Conservation (phyloP, 2,888 invertebrate genomes). For the Temnothorax unifasciatus region DNA sequence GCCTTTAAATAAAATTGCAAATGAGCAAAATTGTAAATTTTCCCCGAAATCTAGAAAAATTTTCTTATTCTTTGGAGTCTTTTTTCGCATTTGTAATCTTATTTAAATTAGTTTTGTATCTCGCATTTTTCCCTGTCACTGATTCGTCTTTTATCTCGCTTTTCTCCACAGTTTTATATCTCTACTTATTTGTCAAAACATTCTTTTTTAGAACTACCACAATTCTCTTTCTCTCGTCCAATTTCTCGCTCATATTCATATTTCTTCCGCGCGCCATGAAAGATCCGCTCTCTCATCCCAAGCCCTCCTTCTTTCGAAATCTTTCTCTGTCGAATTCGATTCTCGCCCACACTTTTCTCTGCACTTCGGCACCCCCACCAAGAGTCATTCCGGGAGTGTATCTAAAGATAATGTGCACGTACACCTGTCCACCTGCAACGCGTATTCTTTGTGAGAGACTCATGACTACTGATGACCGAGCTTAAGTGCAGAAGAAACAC, state of each 20-base stretch:
- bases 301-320: slow-evolving; percentile 24
- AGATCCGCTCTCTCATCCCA: slow-evolving; percentile 18
- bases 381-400: slow-evolving; percentile 72
- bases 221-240: not conserved
- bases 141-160: not conserved
- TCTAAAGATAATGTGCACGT: slow-evolving; percentile 74
- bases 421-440: slow-evolving; percentile 66
- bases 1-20: not conserved
- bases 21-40: not conserved
- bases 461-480: slow-evolving; percentile 28
- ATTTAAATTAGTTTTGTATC: not conserved
- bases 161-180: not conserved
- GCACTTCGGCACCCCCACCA: slow-evolving; percentile 47
- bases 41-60: not conserved
- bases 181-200: not conserved
- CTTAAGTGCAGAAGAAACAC: slow-evolving; percentile 34
- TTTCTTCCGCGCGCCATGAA: not conserved
- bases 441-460: slow-evolving; percentile 26
- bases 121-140: not conserved
- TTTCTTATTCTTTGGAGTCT: not conserved
- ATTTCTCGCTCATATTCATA: slow-evolving; percentile 15
- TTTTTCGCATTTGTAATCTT: not conserved
- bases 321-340: slow-evolving; percentile 41
- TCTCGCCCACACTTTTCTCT: slow-evolving; percentile 52
- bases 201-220: not conserved